Evolutionary conservation across 2,888 invertebrate genomes (phyloP).

Genomic region (Lamellibrachia columna): DNA sequence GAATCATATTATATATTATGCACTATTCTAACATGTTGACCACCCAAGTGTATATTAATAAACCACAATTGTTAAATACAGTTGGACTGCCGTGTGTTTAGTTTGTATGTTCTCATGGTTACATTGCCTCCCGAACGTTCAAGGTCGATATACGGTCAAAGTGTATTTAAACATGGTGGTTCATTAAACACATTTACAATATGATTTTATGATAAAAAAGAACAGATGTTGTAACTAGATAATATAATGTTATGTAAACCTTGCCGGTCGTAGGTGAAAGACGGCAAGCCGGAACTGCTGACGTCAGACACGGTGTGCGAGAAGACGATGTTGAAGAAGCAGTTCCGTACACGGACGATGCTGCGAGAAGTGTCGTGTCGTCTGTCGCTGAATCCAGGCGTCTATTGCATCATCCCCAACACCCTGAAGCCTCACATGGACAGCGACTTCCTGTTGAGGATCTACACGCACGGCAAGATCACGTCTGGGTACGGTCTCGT

Average conservation of each 20-base stretch:
- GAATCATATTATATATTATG: too few species aligned
- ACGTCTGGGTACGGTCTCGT: constrained; percentile 7
- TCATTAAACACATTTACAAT: too few species aligned
- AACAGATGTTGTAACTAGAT: too few species aligned
- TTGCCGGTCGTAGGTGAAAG: not conserved
- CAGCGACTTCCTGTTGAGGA: constrained; percentile 90
- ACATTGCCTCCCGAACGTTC: too few species aligned
- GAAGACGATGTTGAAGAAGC: constrained; percentile 34
- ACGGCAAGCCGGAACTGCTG: not conserved
- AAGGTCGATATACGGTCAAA: too few species aligned
- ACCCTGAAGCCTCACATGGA: constrained; percentile 94
- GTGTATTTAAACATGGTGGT: too few species aligned
- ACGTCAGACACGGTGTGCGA: constrained; percentile 23
- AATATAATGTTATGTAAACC: not conserved
- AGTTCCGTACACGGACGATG: constrained; percentile 62
- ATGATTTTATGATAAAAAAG: too few species aligned
- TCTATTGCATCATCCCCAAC: constrained; percentile 93
- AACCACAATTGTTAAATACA: too few species aligned
- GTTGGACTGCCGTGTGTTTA: too few species aligned
- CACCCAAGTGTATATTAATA: too few species aligned
- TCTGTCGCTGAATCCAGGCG: constrained; percentile 89
- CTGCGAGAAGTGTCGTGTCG: constrained; percentile 88
- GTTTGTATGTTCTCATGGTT: too few species aligned
- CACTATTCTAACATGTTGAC: too few species aligned
- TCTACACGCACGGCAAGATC: constrained; percentile 75